Base-by-base conservation (phyloP, 1,140 invertebrate species). In the Atopsyche davidsoni region DNA sequence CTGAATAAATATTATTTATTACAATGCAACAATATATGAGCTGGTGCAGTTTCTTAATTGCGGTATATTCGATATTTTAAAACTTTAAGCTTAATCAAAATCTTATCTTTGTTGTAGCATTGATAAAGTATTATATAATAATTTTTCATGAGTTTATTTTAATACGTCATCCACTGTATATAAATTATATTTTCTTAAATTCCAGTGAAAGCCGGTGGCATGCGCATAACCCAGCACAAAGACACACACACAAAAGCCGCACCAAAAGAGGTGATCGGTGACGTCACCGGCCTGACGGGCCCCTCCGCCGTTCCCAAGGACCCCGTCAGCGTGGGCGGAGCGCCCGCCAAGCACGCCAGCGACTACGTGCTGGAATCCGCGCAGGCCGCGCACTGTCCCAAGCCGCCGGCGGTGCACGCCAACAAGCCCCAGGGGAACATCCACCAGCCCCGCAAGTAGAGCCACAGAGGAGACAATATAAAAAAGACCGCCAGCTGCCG, bases 211-310 rank as follows among this genome's bases (percentile, higher is more conserved):
- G 90, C 87, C 52, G 89, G 90, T 16, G 89, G 89, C 1, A 93
- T 92, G 90, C 77, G 91, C 52, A 91, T 94, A 61, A 90, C 86
- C 3, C 89, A 93, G 59, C 85, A 93, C 62, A 92, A 92, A 68
- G 72, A 73, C 4, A 78, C 82, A 2, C 79, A 79, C 31, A 62
- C 75, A 0, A 79, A 83, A 43, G 77, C 78, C 51, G 76, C 81
- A 19, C 61, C 71, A 2, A 84, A 81, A 62, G 77, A 78, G 60
- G 67, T 74, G 31, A 64, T 32, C 36, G 67, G 70, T 52, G 68
- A 68, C 44, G 50, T 70, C 38, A 68, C 67, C 2, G 69, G 70
- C 10, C 66, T 73, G 0, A 62, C 68, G 0, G 69, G 70, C 0
- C 76, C 76, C 0, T 69, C 75, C 11, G 72, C 66, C 38, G 73